Conservation (phyloP, 2,797 vertebrate genomes). For the Stomatorhinus walkeri region DNA sequence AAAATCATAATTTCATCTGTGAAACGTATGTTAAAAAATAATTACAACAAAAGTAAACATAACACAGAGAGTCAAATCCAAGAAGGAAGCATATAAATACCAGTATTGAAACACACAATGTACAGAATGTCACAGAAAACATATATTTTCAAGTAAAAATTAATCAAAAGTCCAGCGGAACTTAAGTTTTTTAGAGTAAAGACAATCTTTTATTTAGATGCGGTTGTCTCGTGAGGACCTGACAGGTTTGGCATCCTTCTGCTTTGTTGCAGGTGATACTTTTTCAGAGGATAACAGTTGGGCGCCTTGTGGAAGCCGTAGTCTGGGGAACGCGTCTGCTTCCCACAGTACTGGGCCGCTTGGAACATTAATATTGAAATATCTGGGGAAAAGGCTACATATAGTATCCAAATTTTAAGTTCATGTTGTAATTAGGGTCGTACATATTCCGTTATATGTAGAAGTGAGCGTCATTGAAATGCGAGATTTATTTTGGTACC, state of each 20-base stretch:
- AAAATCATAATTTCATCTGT: background rate
- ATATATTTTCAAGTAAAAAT: background rate
- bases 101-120: background rate
- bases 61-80: background rate
- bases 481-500: background rate
- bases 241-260: constrained; percentile 10
- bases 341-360: background rate
- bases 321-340: background rate
- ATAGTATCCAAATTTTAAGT: background rate
- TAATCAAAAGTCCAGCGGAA: background rate
- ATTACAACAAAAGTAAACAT: background rate
- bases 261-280: background rate
- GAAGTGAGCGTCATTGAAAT: background rate
- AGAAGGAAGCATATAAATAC: background rate
- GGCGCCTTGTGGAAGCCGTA: background rate
- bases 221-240: background rate
- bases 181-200: background rate
- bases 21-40: background rate
- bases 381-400: background rate
- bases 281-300: background rate
- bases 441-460: background rate
- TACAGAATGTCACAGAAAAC: background rate
- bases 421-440: background rate
- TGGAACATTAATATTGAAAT: constrained; percentile 2
- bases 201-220: background rate